Evolutionary conservation across 2,888 invertebrate genomes (phyloP).

Genomic region (Nemapogon koenigi): DNA sequence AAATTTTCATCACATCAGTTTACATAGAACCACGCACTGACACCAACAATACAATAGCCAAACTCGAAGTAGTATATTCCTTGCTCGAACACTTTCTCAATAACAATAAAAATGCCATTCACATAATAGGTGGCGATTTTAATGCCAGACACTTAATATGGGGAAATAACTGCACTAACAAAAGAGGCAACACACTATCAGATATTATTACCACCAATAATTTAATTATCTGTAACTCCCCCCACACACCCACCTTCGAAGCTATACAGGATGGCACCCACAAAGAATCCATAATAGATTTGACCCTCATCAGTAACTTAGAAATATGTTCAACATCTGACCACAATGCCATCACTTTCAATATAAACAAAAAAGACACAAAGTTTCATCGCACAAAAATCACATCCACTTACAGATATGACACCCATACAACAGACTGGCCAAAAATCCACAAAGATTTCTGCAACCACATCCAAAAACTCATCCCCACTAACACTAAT

Average conservation of each 20-base stretch:
- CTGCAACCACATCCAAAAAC: no score
- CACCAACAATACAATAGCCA: not conserved
- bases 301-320: not conserved
- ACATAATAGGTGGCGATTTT: constrained; percentile 1
- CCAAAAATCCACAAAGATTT: no score
- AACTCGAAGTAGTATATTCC: no score
- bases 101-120: no score
- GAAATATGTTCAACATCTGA: not conserved
- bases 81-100: no score
- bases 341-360: not conserved
- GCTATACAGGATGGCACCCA: not conserved
- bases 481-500: not conserved
- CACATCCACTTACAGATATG: not conserved
- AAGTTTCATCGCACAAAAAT: not conserved
- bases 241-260: not conserved
- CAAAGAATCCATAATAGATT: constrained; percentile 4
- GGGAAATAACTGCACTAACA: not conserved
- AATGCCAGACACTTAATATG: constrained; percentile 2
- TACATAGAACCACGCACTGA: not conserved
- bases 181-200: not conserved
- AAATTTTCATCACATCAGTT: not conserved
- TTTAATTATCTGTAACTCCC: not conserved
- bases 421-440: not conserved
- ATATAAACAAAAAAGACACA: not conserved
- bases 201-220: not conserved